phyloP scores from a whole-genome alignment of 2,797 vertebrate genomes.

The Sebastes hopkinsi region DNA sequence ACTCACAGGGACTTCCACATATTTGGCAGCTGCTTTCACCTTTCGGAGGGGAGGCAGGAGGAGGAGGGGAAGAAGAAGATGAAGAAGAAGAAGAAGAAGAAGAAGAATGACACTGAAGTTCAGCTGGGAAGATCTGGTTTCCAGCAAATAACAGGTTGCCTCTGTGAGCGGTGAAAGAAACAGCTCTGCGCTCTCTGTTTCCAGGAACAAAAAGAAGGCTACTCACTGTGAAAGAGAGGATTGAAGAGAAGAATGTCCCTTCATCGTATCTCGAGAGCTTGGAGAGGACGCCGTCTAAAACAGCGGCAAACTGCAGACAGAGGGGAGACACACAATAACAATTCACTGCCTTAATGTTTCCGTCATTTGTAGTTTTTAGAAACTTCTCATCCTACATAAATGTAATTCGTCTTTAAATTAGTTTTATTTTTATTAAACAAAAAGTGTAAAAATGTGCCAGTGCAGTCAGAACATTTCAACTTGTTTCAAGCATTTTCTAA shows the following conservation, averaged over 20 bases:
- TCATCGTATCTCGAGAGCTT: conserved; percentile 97
- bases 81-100: conserved; percentile 19
- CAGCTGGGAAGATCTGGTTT: conserved; percentile 57
- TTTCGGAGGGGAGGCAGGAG: conserved; percentile 57
- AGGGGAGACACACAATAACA: not conserved
- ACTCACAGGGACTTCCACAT: conserved; percentile 97
- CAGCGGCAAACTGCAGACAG: conserved; percentile 85
- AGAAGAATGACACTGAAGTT: conserved; percentile 49
- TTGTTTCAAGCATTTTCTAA: not conserved
- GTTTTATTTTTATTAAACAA: too few relatives aligned
- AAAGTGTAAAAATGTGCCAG: too few relatives aligned
- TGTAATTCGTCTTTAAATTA: too few relatives aligned
- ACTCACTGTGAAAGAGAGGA: conserved; percentile 98
- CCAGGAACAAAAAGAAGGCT: conserved; percentile 38
- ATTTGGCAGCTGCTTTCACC: conserved; percentile 98
- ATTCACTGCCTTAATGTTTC: not conserved
- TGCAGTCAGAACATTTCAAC: not conserved
- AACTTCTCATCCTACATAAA: not conserved
- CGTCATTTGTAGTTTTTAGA: not conserved
- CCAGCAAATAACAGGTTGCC: conserved; percentile 45
- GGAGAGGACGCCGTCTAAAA: conserved; percentile 91
- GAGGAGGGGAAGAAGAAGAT: not conserved
- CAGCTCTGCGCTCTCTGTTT: conserved; percentile 21
- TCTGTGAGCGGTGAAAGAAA: conserved; percentile 36
- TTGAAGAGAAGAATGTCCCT: conserved; percentile 96